Evolutionary conservation across 2,888 invertebrate species (phyloP).

Genomic region (Ariolimax columbianus): DNA sequence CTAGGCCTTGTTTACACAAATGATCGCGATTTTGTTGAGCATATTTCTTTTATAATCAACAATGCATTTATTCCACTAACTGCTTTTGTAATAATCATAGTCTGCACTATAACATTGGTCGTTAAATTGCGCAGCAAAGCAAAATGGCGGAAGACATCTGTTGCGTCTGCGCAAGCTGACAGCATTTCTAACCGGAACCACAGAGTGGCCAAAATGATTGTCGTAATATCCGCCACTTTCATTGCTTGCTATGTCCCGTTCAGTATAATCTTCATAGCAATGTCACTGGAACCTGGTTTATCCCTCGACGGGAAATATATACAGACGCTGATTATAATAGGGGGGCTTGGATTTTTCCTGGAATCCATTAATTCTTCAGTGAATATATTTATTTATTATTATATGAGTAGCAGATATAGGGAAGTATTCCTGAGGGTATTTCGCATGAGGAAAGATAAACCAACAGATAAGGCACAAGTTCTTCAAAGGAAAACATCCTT

Average conservation of each 20-base stretch:
- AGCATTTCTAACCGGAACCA: conserved; percentile 1
- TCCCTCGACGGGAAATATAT: conserved; percentile 9
- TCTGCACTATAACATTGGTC: conserved; percentile 13
- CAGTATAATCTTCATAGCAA: conserved; percentile 16
- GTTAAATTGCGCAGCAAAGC: not conserved
- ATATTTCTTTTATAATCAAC: not conserved
- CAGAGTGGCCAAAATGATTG: conserved; percentile 27
- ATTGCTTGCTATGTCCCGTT: conserved; percentile 32
- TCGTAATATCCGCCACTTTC: conserved; percentile 24
- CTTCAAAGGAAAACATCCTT: too few relatives aligned
- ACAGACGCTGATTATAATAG: not conserved
- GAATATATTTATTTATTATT: conserved; percentile 38
- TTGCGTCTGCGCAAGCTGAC: not conserved
- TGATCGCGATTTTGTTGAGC: conserved; percentile 13
- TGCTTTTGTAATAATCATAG: conserved; percentile 5
- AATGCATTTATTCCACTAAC: conserved; percentile 8
- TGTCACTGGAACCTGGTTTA: conserved; percentile 22
- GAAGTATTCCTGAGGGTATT: not conserved
- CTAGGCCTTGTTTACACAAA: conserved; percentile 11
- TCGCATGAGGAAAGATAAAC: not conserved
- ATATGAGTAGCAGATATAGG: conserved; percentile 10
- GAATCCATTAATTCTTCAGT: conserved; percentile 29
- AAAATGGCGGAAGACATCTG: conserved; percentile 25
- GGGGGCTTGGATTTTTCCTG: conserved; percentile 13
- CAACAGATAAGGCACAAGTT: too few relatives aligned